Evolutionary conservation across 2,113 vertebrate genomes (phyloP), one percentile per base, ranked within the genome.

Genomic region (Dipodomys ordii): DNA sequence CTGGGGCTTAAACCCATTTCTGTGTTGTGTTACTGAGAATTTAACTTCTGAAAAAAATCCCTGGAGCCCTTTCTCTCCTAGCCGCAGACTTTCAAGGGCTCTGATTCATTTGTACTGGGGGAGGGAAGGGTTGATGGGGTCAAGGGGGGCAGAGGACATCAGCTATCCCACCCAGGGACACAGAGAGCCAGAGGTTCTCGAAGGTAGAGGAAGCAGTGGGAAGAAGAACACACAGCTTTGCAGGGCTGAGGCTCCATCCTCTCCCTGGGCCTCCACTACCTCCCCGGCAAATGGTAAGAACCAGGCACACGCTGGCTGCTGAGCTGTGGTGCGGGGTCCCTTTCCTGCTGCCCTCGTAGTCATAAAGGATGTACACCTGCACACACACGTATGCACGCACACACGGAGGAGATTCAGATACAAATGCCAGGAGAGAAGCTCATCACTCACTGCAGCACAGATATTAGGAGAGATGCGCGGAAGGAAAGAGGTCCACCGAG

Each of bases 101-200:
- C 77, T 74, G 44, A 93, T 90, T 92, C 79, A 83, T 81, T 95
- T 80, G 53, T 57, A 13, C 15, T 18, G 53, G 16, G 53, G 53
- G 53, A 18, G 15, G 53, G 12, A 13, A 16, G 53, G 15, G 3
- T 13, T 13, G 53, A 53, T 53, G 49, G 49, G 49, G 49, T 13
- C 8, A 53, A 53, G 49, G 49, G 49, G 49, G 12, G 49, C 49
- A 53, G 11, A 53, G 49, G 49, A 13, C 49, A 11, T 57, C 53
- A 57, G 53, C 49, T 49, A 9, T 12, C 49, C 49, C 12, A 49
- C 49, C 49, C 49, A 68, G 5, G 35, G 9, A 1, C 12, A 76
- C 60, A n/a, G 28, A 53, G 67, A 27, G 28, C 67, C 27, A 20
- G 72, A 87, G 32, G 73, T 15, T 28, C 27, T 85, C 46, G 62